Evolutionary conservation across 2,113 vertebrate genomes (phyloP).

Genomic region (Anarrhichthys ocellatus): DNA sequence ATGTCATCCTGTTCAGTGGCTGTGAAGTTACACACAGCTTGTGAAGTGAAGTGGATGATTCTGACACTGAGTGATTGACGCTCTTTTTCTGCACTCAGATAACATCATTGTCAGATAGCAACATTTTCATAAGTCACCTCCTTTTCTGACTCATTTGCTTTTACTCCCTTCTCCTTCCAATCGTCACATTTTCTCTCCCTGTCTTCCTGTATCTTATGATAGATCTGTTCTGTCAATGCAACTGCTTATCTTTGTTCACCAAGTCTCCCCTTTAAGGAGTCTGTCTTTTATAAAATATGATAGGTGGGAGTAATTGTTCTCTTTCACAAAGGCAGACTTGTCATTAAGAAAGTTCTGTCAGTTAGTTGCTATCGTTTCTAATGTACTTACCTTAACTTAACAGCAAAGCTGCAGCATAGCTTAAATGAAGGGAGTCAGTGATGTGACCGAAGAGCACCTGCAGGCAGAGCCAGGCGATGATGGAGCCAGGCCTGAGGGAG

Average conservation of each 20-base stretch:
- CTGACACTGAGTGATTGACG: conserved; percentile 58
- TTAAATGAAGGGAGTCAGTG: conserved; percentile 50
- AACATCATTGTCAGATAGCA: conserved; percentile 45
- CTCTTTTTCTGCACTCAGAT: conserved; percentile 37
- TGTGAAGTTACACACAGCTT: conserved; percentile 42
- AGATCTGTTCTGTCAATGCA: conserved; percentile 60
- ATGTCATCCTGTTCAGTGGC: conserved; percentile 55
- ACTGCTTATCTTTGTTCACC: conserved; percentile 64
- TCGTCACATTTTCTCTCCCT: conserved; percentile 25
- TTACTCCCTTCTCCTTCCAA: not conserved
- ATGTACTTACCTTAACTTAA: not conserved
- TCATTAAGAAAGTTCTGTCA: conserved; percentile 5
- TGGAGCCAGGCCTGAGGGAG: conserved; percentile 67
- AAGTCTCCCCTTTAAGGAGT: conserved; percentile 39
- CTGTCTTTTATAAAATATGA: conserved; percentile 46
- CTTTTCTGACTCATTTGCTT: conserved; percentile 53
- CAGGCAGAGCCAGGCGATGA: conserved; percentile 68
- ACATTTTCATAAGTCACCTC: conserved; percentile 48
- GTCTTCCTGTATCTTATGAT: conserved; percentile 58
- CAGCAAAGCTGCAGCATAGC: conserved; percentile 10
- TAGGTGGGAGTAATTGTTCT: conserved; percentile 20
- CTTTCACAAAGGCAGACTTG: conserved; percentile 18
- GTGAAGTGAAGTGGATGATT: conserved; percentile 54
- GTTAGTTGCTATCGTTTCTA: not conserved
- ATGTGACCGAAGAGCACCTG: conserved; percentile 55